These are phyloP conservation scores for Clunio marinus DNA, from an alignment of 2,888 invertebrate species.

Conservation along the genomic window DNA sequence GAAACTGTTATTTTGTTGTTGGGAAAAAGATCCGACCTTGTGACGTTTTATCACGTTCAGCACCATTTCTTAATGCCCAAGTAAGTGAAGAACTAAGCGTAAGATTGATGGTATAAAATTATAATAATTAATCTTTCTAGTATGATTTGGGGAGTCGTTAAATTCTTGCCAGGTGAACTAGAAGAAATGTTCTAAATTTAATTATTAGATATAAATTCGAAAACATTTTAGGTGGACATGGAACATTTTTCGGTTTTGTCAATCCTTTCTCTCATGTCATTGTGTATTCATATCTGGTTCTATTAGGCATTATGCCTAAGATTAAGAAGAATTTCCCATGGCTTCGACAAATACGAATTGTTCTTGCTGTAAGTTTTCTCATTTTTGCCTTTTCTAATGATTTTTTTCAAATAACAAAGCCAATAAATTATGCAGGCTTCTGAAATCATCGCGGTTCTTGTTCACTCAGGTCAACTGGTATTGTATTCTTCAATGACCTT, in stretches of 20 bases:
- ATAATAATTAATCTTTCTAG: not conserved
- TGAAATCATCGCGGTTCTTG: not conserved
- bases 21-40: not conserved
- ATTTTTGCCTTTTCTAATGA: too few relatives aligned
- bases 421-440: not conserved
- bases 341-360: not conserved
- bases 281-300: not conserved
- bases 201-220: too few relatives aligned
- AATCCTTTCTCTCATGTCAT: not conserved
- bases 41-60: not conserved
- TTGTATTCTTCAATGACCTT: not conserved
- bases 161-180: not conserved
- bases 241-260: not conserved
- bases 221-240: too few relatives aligned
- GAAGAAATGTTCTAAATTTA: too few relatives aligned
- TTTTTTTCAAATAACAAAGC: not conserved
- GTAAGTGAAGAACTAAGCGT: too few relatives aligned
- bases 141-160: not conserved
- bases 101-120: too few relatives aligned
- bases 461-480: not conserved
- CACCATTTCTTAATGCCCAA: conserved; percentile 3
- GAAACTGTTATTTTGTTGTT: not conserved
- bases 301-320: not conserved
- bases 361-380: not conserved
- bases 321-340: not conserved